Base-by-base conservation (phyloP, 92 coral and sea anemone genomes). In the Phenganax subtilis region DNA sequence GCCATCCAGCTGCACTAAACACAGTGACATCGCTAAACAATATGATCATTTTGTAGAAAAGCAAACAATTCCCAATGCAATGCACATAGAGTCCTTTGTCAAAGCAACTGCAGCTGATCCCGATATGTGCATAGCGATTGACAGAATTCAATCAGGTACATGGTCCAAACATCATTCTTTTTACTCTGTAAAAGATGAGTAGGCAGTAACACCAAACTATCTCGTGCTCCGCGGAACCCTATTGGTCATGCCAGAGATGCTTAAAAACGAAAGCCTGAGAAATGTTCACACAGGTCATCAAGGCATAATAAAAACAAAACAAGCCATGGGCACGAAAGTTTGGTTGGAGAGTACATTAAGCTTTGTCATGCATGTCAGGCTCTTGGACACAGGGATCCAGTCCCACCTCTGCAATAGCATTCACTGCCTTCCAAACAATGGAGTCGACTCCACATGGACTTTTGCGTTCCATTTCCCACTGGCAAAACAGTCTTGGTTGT, bases 11-110 rank as follows among this genome's bases (percentile, higher is more conserved):
- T 20, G 25, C 25, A 20, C 57, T n/a, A 37, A 14, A 65, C 70
- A 71, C 14, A 20, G 75, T 25, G 80, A 80, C 47, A 86, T 86
- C 20, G 86, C 89, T 12, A 86, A 83, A 71, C 83, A 87, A 59
- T 87, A 87, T 77, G 83, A 82, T 6, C 82, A 87, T 66, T 87
- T 82, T 77, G 55, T 85, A 74, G 89, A 58, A 54, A 30, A 54
- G 53, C 78, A 82, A 65, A 29, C 67, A 63, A 71, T 20, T 20
- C 25, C 25, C 25, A 20, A 20, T 20, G 25, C 79, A 8, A 86
- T 86, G 89, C 66, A 75, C 28, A 15, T 74, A 55, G 82, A 86
- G 6, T 54, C 76, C n/a, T 82, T 86, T 51, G 25, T 71, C 53
- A 12, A 6, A 51, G 86, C 66, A 31, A 86, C 89, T 10, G 53